Conservation (phyloP, 1,140 invertebrate genomes). For the Potamilus streckersoni region DNA sequence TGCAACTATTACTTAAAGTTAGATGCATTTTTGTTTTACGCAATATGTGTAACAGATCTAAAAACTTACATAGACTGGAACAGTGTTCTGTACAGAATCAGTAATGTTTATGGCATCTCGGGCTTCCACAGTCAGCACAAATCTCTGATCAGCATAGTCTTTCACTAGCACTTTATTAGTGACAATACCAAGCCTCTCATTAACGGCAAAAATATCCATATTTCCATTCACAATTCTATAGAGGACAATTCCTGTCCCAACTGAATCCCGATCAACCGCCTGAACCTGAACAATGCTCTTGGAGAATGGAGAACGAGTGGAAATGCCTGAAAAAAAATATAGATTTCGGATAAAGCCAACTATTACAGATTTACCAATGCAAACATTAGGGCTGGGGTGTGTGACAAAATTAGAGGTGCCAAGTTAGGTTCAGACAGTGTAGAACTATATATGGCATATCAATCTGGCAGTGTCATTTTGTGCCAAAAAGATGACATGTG, state of each 20-base stretch:
- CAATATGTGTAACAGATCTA: not conserved
- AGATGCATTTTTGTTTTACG: not conserved
- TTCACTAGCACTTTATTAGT: constrained; percentile 28
- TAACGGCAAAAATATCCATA: constrained; percentile 13
- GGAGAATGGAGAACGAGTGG: constrained; percentile 36
- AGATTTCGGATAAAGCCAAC: not conserved
- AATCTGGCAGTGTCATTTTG: too few species aligned
- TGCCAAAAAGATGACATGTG: too few species aligned
- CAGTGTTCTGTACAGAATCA: constrained; percentile 15
- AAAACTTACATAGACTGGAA: constrained; percentile 18
- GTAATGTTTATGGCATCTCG: constrained; percentile 12
- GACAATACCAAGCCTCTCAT: constrained; percentile 19
- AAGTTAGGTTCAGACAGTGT: too few species aligned
- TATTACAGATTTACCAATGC: too few species aligned
- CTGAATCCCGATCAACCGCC: constrained; percentile 30
- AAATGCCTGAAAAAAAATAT: constrained; percentile 43
- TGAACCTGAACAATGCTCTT: constrained; percentile 44
- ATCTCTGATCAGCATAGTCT: constrained; percentile 19
- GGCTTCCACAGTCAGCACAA: constrained; percentile 11
- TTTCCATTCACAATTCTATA: constrained; percentile 1
- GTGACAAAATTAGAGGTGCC: too few species aligned
- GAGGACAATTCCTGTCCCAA: constrained; percentile 14
- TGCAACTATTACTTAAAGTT: constrained; percentile 7
- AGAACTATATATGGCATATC: too few species aligned
- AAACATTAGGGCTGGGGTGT: too few species aligned